Evolutionary conservation across 1,140 invertebrate genomes (phyloP).

Genomic region (Euschistus heros): DNA sequence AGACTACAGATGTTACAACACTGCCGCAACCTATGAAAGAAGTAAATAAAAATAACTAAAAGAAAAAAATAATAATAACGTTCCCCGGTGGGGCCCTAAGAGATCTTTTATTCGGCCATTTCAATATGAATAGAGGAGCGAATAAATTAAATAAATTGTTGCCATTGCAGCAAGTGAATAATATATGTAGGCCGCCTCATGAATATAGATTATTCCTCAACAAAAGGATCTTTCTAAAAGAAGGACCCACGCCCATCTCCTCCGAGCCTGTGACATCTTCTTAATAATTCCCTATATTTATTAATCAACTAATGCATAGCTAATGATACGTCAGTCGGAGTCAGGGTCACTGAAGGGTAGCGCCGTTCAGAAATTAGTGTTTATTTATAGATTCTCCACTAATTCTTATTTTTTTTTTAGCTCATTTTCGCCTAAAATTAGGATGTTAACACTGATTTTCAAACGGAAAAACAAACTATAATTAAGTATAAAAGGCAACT

Average conservation of each 20-base stretch:
- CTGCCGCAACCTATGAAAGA: too few species aligned
- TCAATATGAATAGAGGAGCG: slow-evolving; percentile 14
- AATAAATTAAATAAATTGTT: slow-evolving; percentile 18
- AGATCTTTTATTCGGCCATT: slow-evolving; percentile 13
- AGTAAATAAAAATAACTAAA: too few species aligned
- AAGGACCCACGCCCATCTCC: slow-evolving; percentile 2
- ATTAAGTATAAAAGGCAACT: too few species aligned
- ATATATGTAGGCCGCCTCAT: slow-evolving; percentile 14
- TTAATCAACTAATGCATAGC: slow-evolving; percentile 19
- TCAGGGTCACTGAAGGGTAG: too few species aligned
- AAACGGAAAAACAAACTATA: too few species aligned
- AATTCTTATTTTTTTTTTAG: too few species aligned
- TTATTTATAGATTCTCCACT: too few species aligned
- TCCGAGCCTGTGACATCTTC: slow-evolving; percentile 1
- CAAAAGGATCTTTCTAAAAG: slow-evolving; percentile 8
- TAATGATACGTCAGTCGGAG: not conserved
- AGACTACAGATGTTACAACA: too few species aligned
- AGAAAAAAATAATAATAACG: too few species aligned
- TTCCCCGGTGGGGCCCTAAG: not conserved
- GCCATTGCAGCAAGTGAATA: slow-evolving; percentile 16
- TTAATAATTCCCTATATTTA: slow-evolving; percentile 19
- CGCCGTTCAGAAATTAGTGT: too few species aligned
- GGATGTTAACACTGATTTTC: too few species aligned
- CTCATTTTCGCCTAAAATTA: too few species aligned
- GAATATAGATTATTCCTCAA: slow-evolving; percentile 14